A percentile compares a stretch with the other conserved stretches of the same genome.
phyloP scores from a whole-genome alignment of 1,140 invertebrate species.

The Drepana arcuata region DNA sequence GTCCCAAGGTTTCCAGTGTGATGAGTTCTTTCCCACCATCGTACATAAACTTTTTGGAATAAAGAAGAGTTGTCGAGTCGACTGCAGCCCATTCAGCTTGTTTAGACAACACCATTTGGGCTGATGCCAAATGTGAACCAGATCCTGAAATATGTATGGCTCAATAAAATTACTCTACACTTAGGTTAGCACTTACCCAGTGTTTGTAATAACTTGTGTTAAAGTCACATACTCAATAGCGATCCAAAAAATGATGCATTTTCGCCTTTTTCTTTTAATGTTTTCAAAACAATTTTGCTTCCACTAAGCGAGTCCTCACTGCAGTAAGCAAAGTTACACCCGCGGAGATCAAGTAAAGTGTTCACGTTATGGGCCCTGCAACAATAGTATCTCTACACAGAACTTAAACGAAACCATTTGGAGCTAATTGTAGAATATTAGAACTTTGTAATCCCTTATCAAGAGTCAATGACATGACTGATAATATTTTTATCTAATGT shows the following conservation, averaged over 20 bases:
- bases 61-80: slow-evolving; percentile 73
- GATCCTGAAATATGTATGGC: slow-evolving; percentile 51
- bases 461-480: slow-evolving; percentile 41
- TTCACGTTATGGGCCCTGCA: slow-evolving; percentile 73
- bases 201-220: neutral
- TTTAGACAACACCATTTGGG: slow-evolving; percentile 75
- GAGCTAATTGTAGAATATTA: slow-evolving; percentile 47
- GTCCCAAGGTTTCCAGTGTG: slow-evolving; percentile 74
- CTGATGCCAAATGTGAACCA: slow-evolving; percentile 74
- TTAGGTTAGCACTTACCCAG: no score
- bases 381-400: slow-evolving; percentile 32
- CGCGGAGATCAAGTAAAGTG: slow-evolving; percentile 73
- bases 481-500: slow-evolving; percentile 58
- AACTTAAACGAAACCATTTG: no score
- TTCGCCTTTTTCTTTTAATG: slow-evolving; percentile 74
- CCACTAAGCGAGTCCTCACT: slow-evolving; percentile 72
- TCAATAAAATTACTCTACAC: no score
- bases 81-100: slow-evolving; percentile 76
- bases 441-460: slow-evolving; percentile 41
- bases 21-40: slow-evolving; percentile 72
- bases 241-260: slow-evolving; percentile 77
- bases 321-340: slow-evolving; percentile 73
- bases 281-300: slow-evolving; percentile 71
- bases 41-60: slow-evolving; percentile 73
- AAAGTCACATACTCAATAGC: slow-evolving; percentile 55